Percentiles rank a stretch among this genome's conserved stretches.
phyloP scores from a whole-genome alignment of 64 coral and sea anemone species.

The Orbicella faveolata region DNA sequence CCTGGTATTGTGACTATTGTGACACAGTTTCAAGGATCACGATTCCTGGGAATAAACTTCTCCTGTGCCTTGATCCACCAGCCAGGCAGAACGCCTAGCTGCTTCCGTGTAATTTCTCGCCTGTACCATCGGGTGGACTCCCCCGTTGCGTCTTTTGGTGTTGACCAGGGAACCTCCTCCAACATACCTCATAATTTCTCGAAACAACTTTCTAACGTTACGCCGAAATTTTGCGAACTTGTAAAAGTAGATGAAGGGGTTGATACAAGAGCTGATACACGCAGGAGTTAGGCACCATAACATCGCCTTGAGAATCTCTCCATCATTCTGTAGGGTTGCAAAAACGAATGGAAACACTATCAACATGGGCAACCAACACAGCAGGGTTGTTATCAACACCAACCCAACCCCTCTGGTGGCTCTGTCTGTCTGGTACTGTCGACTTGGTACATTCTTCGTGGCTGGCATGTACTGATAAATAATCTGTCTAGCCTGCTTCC shows the following conservation, averaged over 20 bases:
- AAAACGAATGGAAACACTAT: not conserved
- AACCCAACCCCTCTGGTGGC: not conserved
- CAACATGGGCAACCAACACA: not conserved
- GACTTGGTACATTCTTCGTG: not conserved
- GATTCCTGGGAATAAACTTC: too few species aligned
- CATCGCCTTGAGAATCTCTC: not conserved
- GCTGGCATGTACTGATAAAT: not conserved
- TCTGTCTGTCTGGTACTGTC: not conserved
- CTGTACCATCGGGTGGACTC: not conserved
- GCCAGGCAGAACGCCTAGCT: too few species aligned
- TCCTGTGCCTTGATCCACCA: too few species aligned
- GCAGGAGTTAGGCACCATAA: not conserved
- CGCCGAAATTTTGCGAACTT: slow-evolving; percentile 4
- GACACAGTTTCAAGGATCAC: too few species aligned
- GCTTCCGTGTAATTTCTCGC: too few species aligned
- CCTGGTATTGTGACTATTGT: too few species aligned
- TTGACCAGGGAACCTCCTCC: not conserved
- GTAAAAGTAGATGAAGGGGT: slow-evolving; percentile 16
- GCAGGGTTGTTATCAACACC: not conserved
- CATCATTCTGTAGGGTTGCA: not conserved
- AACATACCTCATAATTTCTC: not conserved
- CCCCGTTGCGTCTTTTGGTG: not conserved
- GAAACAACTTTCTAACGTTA: not conserved
- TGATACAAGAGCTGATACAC: slow-evolving; percentile 1
- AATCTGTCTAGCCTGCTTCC: not conserved